A percentile compares a stretch with the other conserved stretches of the same genome.
Conservation (phyloP, 2,888 invertebrate species). For the Litoditis marina region DNA sequence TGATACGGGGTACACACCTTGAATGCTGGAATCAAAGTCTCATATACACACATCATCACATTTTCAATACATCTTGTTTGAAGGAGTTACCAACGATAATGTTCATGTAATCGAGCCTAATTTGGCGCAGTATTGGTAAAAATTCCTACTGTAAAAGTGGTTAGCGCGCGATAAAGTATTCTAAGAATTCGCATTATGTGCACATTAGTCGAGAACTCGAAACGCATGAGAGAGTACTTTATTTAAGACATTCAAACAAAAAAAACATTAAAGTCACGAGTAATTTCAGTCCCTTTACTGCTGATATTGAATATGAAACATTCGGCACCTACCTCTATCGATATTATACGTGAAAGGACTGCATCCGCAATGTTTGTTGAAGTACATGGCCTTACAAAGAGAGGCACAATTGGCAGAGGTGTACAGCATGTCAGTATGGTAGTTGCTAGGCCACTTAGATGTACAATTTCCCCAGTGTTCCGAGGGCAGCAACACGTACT, state of each 20-base stretch:
- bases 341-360: constrained; percentile 45
- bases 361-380: constrained; percentile 39
- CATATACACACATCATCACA: too few relatives aligned
- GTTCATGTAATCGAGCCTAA: too few relatives aligned
- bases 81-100: too few relatives aligned
- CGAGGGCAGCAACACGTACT: constrained; percentile 39
- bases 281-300: too few relatives aligned
- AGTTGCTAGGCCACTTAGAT: constrained; percentile 33
- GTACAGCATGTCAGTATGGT: constrained; percentile 25
- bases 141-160: neutral
- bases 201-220: too few relatives aligned
- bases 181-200: too few relatives aligned
- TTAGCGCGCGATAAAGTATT: constrained; percentile 9
- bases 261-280: too few relatives aligned
- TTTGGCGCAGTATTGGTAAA: too few relatives aligned
- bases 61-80: too few relatives aligned
- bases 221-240: too few relatives aligned
- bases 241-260: too few relatives aligned
- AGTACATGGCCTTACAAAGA: constrained; percentile 38
- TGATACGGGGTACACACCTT: constrained; percentile 35
- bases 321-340: constrained; percentile 14
- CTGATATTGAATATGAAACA: too few relatives aligned
- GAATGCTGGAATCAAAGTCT: constrained; percentile 27
- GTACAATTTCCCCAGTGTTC: constrained; percentile 48
- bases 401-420: constrained; percentile 39